These are phyloP conservation scores for Onychomys leucogaster DNA, from an alignment of 2,797 vertebrate species.

Conservation along the genomic window DNA sequence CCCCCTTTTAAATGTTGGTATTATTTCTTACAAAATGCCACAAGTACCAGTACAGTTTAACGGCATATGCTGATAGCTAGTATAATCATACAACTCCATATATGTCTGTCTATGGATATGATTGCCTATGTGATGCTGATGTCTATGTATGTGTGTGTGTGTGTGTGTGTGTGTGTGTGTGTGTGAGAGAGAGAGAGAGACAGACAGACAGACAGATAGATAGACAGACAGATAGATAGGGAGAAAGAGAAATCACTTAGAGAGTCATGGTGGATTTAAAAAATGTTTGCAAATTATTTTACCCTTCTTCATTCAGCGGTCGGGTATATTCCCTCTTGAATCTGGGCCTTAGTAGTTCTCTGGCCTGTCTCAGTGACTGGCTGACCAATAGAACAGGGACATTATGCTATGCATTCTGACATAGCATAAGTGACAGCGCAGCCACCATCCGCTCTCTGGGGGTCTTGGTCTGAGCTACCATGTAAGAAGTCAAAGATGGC, in stretches of 20 bases:
- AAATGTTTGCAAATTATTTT: background rate
- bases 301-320: background rate
- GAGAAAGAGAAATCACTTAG: background rate
- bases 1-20: background rate
- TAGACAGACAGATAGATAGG: background rate
- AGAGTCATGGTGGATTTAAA: background rate
- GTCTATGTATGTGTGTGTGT: no score
- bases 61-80: background rate
- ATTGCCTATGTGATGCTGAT: background rate
- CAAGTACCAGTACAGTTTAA: background rate
- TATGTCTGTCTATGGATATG: background rate
- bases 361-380: background rate
- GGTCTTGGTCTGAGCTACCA: background rate
- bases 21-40: slow-evolving; percentile 19
- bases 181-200: background rate
- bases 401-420: background rate
- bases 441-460: background rate
- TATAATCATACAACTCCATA: background rate
- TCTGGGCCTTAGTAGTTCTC: background rate
- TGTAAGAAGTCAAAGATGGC: background rate
- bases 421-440: background rate
- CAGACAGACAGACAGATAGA: background rate
- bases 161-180: no score
- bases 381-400: background rate
- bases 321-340: background rate